Conservation (phyloP, 2,113 vertebrate species). For the Baryphthengus martii region DNA sequence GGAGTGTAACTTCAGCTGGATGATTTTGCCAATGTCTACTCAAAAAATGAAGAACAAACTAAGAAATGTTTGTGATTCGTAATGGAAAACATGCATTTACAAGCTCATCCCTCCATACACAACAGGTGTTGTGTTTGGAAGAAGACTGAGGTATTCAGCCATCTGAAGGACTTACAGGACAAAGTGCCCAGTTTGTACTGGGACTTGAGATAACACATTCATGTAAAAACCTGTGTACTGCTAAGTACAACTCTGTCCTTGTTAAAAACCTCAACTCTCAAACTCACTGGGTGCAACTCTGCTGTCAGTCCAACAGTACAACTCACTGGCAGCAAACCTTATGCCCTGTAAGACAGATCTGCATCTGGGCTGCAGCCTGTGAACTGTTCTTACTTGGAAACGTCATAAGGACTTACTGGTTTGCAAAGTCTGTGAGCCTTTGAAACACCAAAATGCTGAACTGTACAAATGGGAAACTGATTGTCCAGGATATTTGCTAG, state of each 20-base stretch:
- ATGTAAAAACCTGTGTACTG: background rate
- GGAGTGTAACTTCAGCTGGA: background rate
- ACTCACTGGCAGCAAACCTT: background rate
- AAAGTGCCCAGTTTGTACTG: background rate
- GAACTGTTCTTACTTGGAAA: background rate
- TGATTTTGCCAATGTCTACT: background rate
- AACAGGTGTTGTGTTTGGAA: background rate
- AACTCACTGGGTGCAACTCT: background rate
- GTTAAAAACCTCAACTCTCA: background rate
- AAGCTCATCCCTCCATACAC: background rate
- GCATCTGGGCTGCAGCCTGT: background rate
- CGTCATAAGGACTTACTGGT: background rate
- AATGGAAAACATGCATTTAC: background rate
- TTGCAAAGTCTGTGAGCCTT: background rate
- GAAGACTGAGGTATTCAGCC: background rate
- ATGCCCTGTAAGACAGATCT: background rate
- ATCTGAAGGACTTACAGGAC: background rate
- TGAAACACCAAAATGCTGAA: background rate
- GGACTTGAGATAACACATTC: background rate
- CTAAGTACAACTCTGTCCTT: background rate
- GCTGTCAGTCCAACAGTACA: background rate
- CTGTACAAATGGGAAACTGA: background rate
- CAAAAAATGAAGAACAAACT: slow-evolving; percentile 9
- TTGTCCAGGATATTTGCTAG: background rate
- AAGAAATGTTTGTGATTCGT: slow-evolving; percentile 2